A percentile compares a stretch with the other conserved stretches of the same genome.
Evolutionary conservation across 2,113 vertebrate species (phyloP).

Genomic region (Labeo rohita): DNA sequence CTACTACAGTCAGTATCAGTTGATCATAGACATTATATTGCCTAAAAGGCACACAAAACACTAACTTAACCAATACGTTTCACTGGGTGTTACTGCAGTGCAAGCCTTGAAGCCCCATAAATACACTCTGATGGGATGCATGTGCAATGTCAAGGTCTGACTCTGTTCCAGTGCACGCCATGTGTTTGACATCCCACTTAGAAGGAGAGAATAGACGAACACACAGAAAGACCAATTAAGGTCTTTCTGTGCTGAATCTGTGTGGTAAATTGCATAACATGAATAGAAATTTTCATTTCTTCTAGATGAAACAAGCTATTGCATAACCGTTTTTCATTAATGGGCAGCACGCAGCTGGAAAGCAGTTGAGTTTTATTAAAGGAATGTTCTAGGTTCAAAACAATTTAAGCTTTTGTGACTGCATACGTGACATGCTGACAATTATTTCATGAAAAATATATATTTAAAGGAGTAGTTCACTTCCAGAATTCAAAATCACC

Average conservation of each 20-base stretch:
- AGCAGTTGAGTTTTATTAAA: neutral
- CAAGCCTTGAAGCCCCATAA: conserved; percentile 67
- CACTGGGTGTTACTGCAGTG: conserved; percentile 49
- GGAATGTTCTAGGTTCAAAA: neutral
- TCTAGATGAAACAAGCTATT: neutral
- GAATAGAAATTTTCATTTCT: neutral
- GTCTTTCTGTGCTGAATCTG: neutral
- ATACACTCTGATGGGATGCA: conserved; percentile 71
- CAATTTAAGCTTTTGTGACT: neutral
- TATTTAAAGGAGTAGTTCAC: too few species aligned
- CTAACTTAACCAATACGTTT: neutral
- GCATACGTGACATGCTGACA: neutral
- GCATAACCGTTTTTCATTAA: conserved; percentile 10
- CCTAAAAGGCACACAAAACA: neutral
- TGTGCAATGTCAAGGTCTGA: conserved; percentile 64
- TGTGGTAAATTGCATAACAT: neutral
- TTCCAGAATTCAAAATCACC: too few species aligned
- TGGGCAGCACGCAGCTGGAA: neutral
- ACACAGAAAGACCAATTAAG: neutral
- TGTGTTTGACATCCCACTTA: neutral
- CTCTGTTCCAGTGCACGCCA: conserved; percentile 55
- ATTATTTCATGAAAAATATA: too few species aligned
- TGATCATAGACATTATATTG: neutral
- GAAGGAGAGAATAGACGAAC: neutral
- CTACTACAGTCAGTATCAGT: neutral